Percentiles rank a stretch among this genome's conserved stretches.
phyloP scores from a whole-genome alignment of 2,888 invertebrate genomes.

The Itoplectis maculator region DNA sequence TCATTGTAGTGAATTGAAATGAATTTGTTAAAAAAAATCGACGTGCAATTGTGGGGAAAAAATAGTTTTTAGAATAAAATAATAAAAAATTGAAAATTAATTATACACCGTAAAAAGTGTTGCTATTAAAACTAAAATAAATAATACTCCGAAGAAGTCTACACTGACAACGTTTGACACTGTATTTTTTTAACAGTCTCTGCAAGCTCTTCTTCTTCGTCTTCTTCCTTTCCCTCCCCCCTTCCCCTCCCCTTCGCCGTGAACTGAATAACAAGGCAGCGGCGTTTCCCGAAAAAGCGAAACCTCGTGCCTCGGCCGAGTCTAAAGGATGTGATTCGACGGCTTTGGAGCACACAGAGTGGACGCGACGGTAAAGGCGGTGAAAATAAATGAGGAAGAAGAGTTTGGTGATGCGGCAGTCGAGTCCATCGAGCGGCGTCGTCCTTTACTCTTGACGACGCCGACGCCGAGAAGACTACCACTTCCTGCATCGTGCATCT shows the following conservation, averaged over 20 bases:
- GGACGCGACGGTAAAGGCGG: not conserved
- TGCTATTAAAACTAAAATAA: no score
- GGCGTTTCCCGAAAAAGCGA: conserved; percentile 57
- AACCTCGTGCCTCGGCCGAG: conserved; percentile 33
- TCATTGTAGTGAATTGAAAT: no score
- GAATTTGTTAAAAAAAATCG: no score
- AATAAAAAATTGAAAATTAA: no score
- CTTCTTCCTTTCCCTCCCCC: not conserved
- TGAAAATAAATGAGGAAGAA: conserved; percentile 26
- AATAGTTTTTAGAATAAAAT: no score
- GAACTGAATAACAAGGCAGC: conserved; percentile 68
- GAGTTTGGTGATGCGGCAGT: not conserved
- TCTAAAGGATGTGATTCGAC: conserved; percentile 6
- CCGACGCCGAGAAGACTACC: no score
- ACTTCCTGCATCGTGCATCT: conserved; percentile 49
- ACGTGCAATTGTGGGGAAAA: no score
- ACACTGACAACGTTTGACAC: no score
- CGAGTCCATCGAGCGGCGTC: no score
- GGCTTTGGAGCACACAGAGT: not conserved
- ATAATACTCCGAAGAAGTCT: no score
- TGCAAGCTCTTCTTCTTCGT: not conserved
- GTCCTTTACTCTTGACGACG: not conserved
- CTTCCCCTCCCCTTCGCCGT: conserved; percentile 49
- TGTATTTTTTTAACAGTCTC: no score
- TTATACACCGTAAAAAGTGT: no score